A percentile compares a stretch with the other conserved stretches of the same genome.
Conservation (phyloP, 2,797 vertebrate genomes). For the Pangasius macronema region DNA sequence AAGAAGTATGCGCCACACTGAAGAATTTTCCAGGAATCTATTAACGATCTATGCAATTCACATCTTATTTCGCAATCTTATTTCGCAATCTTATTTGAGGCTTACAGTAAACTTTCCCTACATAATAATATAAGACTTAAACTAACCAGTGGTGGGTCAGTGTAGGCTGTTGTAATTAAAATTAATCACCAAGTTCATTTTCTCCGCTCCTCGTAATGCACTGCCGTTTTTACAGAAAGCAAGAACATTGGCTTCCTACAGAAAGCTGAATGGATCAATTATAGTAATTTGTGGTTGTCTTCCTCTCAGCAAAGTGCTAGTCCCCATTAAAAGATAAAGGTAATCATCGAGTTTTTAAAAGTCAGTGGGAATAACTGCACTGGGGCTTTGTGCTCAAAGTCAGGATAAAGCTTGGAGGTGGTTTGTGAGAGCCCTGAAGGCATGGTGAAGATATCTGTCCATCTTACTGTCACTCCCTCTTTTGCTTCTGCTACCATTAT, state of each 20-base stretch:
- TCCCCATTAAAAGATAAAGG: constrained; percentile 52
- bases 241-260: constrained; percentile 19
- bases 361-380: constrained; percentile 21
- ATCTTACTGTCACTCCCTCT: constrained; percentile 45
- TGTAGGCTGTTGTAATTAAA: constrained; percentile 20
- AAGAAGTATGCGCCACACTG: neutral
- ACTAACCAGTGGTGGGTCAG: constrained; percentile 18
- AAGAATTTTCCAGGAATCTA: constrained; percentile 4
- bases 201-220: constrained; percentile 26
- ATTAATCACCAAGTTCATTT: constrained; percentile 37
- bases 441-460: constrained; percentile 39
- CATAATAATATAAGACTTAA: constrained; percentile 27
- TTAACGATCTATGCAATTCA: neutral
- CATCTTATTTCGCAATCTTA: neutral
- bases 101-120: constrained; percentile 23
- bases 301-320: constrained; percentile 39
- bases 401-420: constrained; percentile 29
- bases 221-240: constrained; percentile 45
- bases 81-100: constrained; percentile 1
- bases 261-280: constrained; percentile 56
- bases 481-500: constrained; percentile 48
- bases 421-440: constrained; percentile 22
- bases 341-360: constrained; percentile 55
- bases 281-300: constrained; percentile 51
- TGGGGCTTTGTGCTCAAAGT: constrained; percentile 36